Base-by-base conservation (phyloP, 2,113 vertebrate species). In the Hyperopisus bebe region DNA sequence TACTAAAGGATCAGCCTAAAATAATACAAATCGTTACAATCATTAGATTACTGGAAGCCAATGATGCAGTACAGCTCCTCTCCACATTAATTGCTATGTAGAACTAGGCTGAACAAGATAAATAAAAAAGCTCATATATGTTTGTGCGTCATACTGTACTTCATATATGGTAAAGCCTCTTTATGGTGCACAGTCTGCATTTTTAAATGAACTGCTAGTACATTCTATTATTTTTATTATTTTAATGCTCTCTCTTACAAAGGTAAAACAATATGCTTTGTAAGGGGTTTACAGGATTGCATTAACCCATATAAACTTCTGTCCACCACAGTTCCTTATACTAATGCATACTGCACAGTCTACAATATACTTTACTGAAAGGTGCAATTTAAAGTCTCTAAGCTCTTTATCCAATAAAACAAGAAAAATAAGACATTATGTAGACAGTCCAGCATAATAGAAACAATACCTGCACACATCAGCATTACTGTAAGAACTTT, bases 401-500 rank as follows among this genome's bases (percentile, higher is more conserved):
- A 80, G 39, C 86, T 7, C 53, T 42, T 39, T 8, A n/a, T 24
- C 35, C 55, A 31, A 77, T 77, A 31, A 77, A 77, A 17, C 3
- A 80, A 80, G 13, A 80, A 5, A 9, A 62, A 62, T 24, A n/a
- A 24, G 55, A n/a, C 24, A 62, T 62, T 62, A n/a, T 31, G 9
- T 1, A 84, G 42, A 84, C 5, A 48, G 3, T 44, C 42, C 21
- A 11, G 4, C 35, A 15, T 58, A 46, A 88, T 9, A n/a, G 39
- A 55, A 17, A 88, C n/a, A 88, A 17, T 19, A 84, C 44, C 2
- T 8, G 39, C 42, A 85, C 44, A 48, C 46, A 11, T 84, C 46
- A 47, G 92, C 94, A 92, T 95, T 91, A 94, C 89, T 89, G 88
- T 82, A 94, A 94, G 89, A 92, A 91, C 74, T 95, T 95, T 95